Conservation (phyloP, 2,797 vertebrate species). For the Sus cebifrons region DNA sequence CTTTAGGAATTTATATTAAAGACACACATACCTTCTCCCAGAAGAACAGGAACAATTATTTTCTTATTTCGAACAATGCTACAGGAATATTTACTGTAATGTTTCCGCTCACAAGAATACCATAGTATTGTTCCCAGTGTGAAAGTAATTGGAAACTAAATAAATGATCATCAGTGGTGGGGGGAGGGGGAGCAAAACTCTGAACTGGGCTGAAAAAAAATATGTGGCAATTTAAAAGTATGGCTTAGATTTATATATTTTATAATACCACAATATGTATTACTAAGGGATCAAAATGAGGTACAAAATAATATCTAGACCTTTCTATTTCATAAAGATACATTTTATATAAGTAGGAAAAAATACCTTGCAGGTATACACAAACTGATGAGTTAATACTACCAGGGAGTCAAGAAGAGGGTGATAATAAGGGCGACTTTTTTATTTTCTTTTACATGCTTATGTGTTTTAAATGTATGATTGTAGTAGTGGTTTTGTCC, state of each 20-base stretch:
- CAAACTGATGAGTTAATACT: background rate
- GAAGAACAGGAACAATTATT: conserved; percentile 12
- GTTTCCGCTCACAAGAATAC: background rate
- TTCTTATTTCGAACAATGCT: background rate
- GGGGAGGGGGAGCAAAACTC: background rate
- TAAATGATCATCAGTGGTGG: conserved; percentile 5
- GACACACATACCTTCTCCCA: conserved; percentile 6
- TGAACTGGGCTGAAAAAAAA: background rate
- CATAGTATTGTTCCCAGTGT: background rate
- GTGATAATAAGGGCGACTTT: background rate
- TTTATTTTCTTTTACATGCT: background rate
- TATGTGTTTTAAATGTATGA: conserved; percentile 21
- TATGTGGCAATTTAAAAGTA: conserved; percentile 47
- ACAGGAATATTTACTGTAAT: background rate
- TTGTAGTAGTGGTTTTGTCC: background rate
- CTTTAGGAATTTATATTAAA: conserved; percentile 52
- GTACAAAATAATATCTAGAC: background rate
- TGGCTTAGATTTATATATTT: conserved; percentile 45
- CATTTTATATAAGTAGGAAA: background rate
- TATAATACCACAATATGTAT: background rate
- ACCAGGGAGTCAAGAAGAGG: background rate
- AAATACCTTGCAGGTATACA: conserved; percentile 5
- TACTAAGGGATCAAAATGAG: conserved; percentile 48
- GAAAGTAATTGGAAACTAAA: conserved; percentile 65
- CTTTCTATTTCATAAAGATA: conserved; percentile 11